Evolutionary conservation across 92 coral and sea anemone genomes (phyloP), one percentile per base, ranked within the genome.

Genomic region (Epizoanthus rinbou): DNA sequence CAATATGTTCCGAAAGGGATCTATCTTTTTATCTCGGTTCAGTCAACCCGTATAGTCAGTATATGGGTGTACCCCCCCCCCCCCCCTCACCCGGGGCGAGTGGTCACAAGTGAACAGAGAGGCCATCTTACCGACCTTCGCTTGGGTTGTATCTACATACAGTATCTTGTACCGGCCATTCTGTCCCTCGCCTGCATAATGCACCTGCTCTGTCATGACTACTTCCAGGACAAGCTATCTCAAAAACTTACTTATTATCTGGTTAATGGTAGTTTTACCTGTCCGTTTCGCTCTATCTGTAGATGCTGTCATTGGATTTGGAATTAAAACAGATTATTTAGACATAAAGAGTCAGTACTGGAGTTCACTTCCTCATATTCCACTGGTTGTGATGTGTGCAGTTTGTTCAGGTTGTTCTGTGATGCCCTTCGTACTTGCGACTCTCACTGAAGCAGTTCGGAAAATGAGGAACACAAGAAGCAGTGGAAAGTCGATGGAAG

Each of bases 91-190:
- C n/a, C n/a, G n/a, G n/a, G n/a, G n/a, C 45, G 31, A 41, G 72
- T 66, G 43, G 72, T 25, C 72, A 16, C 72, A 66, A 25, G 72
- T n/a, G 35, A 66, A 66, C n/a, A 66, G 18, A 66, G 1, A 23
- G 47, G 19, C 43, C 15, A 28, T 66, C 16, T 25, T 66, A 66
- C 16, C 43, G 18, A 35, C 43, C 17, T 25, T 25, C 39, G 13
- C 16, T 28, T 66, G 71, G 35, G 4, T 33, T 3, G 9, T 14
- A 45, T 15, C 28, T 14, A n/a, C n/a, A n/a, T 66, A 3, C 43
- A 25, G 16, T 66, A 66, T 41, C 6, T 25, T 28, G 5, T 66
- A 18, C 72, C 50, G 16, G 45, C 15, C 37, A 35, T 66, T 66
- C 10, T 66, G 72, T 66, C 43, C 4, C 37, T 25, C 11, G 72